Conservation (phyloP, 2,797 vertebrate genomes). For the Periparus ater region DNA sequence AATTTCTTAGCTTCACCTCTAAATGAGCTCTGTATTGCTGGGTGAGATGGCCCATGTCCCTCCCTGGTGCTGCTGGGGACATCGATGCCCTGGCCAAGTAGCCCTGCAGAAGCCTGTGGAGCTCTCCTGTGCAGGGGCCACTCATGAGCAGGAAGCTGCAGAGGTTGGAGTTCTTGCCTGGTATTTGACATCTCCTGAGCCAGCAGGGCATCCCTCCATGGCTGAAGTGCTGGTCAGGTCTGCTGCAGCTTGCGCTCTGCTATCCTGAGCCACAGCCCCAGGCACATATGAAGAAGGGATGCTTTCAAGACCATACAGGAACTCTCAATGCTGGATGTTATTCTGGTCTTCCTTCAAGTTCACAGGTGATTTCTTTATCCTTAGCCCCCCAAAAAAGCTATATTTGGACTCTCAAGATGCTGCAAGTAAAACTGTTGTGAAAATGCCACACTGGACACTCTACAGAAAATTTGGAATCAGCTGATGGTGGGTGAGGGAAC, state of each 20-base stretch:
- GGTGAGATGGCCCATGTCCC: not conserved
- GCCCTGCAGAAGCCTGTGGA: not conserved
- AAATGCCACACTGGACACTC: not conserved
- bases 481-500: not conserved
- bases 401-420: not conserved
- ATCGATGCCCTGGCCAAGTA: not conserved
- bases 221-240: not conserved
- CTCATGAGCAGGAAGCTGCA: not conserved
- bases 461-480: not conserved
- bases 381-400: not conserved
- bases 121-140: not conserved
- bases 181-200: not conserved
- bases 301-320: not conserved
- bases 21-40: not conserved
- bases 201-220: fast-evolving
- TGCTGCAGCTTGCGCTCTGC: not conserved
- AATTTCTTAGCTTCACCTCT: not conserved
- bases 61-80: fast-evolving
- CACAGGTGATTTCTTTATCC: not conserved
- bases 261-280: not conserved
- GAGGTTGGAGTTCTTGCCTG: not conserved
- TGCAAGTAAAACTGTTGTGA: not conserved
- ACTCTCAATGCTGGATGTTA: not conserved
- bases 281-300: not conserved
- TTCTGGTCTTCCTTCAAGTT: not conserved